A percentile compares a stretch with the other conserved stretches of the same genome.
Evolutionary conservation across 2,888 invertebrate species (phyloP).

Genomic region (Drosophila ezoana): DNA sequence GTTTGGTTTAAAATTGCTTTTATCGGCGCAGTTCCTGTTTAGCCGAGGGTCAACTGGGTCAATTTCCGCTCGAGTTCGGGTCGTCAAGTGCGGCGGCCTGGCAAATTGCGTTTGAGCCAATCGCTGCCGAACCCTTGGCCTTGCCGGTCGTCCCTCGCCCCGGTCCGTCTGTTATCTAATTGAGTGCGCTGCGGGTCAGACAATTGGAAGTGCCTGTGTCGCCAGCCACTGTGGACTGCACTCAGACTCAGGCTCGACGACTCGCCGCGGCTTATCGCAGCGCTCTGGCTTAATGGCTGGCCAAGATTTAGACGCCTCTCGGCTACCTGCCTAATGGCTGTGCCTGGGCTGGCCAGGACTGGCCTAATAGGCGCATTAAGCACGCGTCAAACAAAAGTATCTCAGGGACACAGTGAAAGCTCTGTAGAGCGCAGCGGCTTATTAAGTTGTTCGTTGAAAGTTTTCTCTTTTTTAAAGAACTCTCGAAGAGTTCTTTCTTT

Average conservation of each 20-base stretch:
- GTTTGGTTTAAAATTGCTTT: constrained; percentile 4
- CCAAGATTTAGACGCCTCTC: constrained; percentile 42
- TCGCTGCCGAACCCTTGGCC: constrained; percentile 1
- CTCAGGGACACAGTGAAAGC: constrained; percentile 9
- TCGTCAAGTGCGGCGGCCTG: too few species aligned
- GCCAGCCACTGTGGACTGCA: constrained; percentile 57
- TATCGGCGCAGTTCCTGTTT: constrained; percentile 28
- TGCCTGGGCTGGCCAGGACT: constrained; percentile 7
- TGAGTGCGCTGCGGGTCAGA: constrained; percentile 51
- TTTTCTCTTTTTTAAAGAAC: too few species aligned
- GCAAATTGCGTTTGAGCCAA: constrained; percentile 21
- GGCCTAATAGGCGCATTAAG: constrained; percentile 71
- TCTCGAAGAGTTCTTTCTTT: too few species aligned
- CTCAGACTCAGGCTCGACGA: constrained; percentile 55
- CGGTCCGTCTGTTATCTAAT: constrained; percentile 48
- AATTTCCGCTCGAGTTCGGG: constrained; percentile 26
- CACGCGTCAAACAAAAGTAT: constrained; percentile 59
- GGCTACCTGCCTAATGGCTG: constrained; percentile 56
- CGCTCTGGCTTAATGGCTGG: constrained; percentile 50
- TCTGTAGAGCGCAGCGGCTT: not conserved
- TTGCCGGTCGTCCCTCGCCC: constrained; percentile 2
- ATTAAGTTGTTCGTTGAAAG: too few species aligned
- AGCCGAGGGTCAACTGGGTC: constrained; percentile 1
- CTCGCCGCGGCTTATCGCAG: constrained; percentile 49
- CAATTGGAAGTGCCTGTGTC: constrained; percentile 68